phyloP scores from a whole-genome alignment of 2,888 invertebrate genomes.

The Chrysolina haemoptera region DNA sequence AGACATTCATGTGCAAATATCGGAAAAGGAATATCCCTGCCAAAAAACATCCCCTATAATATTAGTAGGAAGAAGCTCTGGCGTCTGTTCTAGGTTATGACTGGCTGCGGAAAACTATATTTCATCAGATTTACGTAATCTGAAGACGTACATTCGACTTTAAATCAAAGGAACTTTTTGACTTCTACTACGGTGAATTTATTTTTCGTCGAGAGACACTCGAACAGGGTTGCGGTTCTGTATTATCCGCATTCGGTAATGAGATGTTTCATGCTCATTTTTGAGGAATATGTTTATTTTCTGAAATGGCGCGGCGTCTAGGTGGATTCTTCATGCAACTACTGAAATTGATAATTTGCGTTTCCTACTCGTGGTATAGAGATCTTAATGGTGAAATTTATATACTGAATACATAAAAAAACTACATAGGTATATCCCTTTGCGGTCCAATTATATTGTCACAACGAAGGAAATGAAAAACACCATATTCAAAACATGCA shows the following conservation, averaged over 20 bases:
- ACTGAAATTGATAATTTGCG: not conserved
- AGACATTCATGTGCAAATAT: constrained; percentile 21
- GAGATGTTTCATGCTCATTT: constrained; percentile 14
- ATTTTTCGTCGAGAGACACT: constrained; percentile 27
- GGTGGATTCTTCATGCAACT: not conserved
- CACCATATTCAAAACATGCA: too few relatives aligned
- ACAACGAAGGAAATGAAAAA: too few relatives aligned
- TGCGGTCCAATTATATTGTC: too few relatives aligned
- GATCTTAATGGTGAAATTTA: too few relatives aligned
- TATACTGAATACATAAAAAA: too few relatives aligned
- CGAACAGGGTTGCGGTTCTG: constrained; percentile 16
- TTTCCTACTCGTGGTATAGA: not conserved
- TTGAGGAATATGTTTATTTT: constrained; percentile 9
- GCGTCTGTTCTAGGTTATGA: constrained; percentile 23
- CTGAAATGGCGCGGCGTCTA: not conserved
- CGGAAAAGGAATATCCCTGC: constrained; percentile 16
- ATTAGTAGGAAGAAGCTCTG: constrained; percentile 19
- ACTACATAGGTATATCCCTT: too few relatives aligned
- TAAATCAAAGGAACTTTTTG: constrained; percentile 55
- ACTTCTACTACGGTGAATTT: constrained; percentile 40
- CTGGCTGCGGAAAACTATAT: constrained; percentile 59
- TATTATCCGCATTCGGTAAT: constrained; percentile 7
- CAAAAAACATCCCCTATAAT: constrained; percentile 19
- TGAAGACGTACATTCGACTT: constrained; percentile 58
- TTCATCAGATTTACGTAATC: constrained; percentile 63